phyloP scores from a whole-genome alignment of 2,113 vertebrate genomes.

The Apodemus speciosus region DNA sequence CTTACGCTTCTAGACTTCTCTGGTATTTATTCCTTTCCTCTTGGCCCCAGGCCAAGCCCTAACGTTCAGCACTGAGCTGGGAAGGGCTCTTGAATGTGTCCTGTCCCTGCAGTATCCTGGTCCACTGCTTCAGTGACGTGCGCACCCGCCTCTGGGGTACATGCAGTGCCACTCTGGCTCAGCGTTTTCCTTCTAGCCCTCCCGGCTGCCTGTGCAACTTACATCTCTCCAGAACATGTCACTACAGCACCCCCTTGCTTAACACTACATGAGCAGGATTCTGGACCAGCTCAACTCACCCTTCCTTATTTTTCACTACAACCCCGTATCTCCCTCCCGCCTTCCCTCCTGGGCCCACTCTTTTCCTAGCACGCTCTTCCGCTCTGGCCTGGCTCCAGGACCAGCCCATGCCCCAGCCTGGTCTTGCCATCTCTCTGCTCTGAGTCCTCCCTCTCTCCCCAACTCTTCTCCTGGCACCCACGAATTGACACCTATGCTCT shows the following conservation, averaged over 20 bases:
- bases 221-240: neutral
- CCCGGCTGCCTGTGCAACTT: neutral
- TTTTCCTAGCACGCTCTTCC: neutral
- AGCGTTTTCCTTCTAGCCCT: neutral
- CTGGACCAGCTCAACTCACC: neutral
- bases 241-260: neutral
- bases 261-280: neutral
- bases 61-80: neutral
- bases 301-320: neutral
- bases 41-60: neutral
- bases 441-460: too few species aligned
- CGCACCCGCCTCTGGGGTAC: neutral
- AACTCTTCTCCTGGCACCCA: neutral
- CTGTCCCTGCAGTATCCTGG: neutral
- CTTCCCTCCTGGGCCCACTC: neutral
- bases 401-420: neutral
- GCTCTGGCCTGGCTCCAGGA: neutral
- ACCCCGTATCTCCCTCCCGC: too few species aligned
- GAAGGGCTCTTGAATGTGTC: neutral
- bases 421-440: neutral
- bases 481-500: neutral
- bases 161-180: neutral
- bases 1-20: neutral
- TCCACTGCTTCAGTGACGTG: fast-evolving
- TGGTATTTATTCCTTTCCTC: neutral